phyloP scores from a whole-genome alignment of 2,797 vertebrate species.

The Kryptolebias ocellatus region DNA sequence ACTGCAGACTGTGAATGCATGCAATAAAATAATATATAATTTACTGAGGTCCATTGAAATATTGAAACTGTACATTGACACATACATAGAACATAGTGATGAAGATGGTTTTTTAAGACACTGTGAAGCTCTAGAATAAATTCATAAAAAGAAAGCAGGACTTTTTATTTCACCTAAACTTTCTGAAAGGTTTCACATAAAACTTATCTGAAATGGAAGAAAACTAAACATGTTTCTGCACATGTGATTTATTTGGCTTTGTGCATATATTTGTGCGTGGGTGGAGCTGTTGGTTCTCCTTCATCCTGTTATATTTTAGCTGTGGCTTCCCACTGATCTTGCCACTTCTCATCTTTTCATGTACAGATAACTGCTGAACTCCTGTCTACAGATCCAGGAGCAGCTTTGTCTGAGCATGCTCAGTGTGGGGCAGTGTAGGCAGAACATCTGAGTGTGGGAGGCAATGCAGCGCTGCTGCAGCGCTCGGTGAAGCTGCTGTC shows the following conservation, averaged over 20 bases:
- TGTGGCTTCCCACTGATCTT: slow-evolving; percentile 56
- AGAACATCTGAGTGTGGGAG: slow-evolving; percentile 48
- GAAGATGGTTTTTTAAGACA: no score
- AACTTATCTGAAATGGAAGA: not conserved
- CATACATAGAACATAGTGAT: no score
- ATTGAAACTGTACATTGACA: no score
- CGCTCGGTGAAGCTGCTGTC: slow-evolving; percentile 29
- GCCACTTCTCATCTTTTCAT: slow-evolving; percentile 52
- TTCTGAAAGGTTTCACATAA: not conserved
- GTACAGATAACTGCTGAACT: slow-evolving; percentile 48
- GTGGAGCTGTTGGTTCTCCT: slow-evolving; percentile 25
- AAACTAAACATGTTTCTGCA: not conserved
- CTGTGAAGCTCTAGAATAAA: not conserved
- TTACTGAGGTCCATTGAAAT: no score
- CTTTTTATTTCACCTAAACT: not conserved
- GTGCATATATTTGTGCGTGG: slow-evolving; percentile 20
- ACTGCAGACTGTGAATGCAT: no score
- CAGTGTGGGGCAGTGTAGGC: slow-evolving; percentile 40
- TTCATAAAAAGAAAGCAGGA: not conserved
- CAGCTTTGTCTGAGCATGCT: slow-evolving; percentile 53
- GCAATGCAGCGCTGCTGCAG: slow-evolving; percentile 38
- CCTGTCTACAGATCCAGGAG: slow-evolving; percentile 31
- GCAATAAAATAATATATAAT: no score
- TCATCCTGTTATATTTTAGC: slow-evolving; percentile 35
- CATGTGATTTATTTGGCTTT: slow-evolving; percentile 8